Evolutionary conservation across 1,140 invertebrate genomes (phyloP).

Genomic region (Tenebrio molitor): DNA sequence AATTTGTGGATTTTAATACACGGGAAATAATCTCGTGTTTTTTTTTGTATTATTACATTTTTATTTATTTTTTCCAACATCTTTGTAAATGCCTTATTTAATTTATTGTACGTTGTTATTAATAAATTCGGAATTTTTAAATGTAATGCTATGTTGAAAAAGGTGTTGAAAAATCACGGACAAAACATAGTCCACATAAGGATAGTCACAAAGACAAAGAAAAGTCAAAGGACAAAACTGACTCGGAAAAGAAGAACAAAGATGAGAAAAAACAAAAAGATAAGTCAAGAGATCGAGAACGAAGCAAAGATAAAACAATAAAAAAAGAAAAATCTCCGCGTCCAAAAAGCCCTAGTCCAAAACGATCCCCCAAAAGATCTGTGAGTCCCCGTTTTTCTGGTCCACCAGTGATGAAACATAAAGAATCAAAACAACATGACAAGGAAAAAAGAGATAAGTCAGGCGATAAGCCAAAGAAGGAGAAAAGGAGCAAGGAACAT

Average conservation of each 20-base stretch:
- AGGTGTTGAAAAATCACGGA: constrained; percentile 50
- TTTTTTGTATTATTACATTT: no score
- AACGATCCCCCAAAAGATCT: constrained; percentile 65
- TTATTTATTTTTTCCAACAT: no score
- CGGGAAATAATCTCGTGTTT: no score
- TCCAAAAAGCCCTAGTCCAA: constrained; percentile 64
- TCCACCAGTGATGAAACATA: constrained; percentile 68
- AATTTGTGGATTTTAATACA: no score
- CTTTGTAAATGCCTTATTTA: no score
- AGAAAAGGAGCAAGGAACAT: constrained; percentile 63
- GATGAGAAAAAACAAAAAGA: constrained; percentile 74
- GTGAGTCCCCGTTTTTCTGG: constrained; percentile 70
- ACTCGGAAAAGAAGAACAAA: constrained; percentile 73
- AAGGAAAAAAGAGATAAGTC: constrained; percentile 59
- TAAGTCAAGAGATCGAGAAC: constrained; percentile 77
- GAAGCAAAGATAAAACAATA: constrained; percentile 68
- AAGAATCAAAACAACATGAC: constrained; percentile 68
- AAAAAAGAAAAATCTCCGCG: constrained; percentile 60
- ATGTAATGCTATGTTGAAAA: no score
- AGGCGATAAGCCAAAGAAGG: constrained; percentile 66
- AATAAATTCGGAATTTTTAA: no score
- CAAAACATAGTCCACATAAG: constrained; percentile 71
- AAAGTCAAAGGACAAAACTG: constrained; percentile 68
- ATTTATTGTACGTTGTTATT: no score
- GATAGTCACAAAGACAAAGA: constrained; percentile 65